Base-by-base conservation (phyloP, 2,113 vertebrate species). In the Tragelaphus scriptus region DNA sequence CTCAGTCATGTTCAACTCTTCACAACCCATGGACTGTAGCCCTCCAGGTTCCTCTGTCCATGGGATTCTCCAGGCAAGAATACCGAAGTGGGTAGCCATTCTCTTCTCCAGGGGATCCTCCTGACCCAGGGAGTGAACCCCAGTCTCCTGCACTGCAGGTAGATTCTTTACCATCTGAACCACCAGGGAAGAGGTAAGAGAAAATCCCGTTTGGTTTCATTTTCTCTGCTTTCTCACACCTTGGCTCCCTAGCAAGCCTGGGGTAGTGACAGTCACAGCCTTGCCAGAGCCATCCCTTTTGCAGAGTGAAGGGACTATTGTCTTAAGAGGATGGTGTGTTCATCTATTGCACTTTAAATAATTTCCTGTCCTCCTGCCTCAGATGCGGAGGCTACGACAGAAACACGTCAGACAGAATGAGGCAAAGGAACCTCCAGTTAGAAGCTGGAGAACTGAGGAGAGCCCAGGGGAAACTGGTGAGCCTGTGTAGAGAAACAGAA, bases 251-350 rank as follows among this genome's bases (percentile, higher is more conserved):
- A 55, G 55, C 47, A 63, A 23, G 61, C 55, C 26, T 61, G 25
- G 32, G 36, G 2, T 28, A 15, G 32, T 15, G 23, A 10, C 2
- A 16, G 26, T 19, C 63, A n/a, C n/a, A 81, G 6, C 36, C 1
- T 0, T 28, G n/a, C 55, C n/a, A 88, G 36, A 3, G 32, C 21
- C 0, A 0, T 2, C 40, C 32, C 40, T 65, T 26, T n/a, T n/a
- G 25, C 19, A 65, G 3, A 88, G 10, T 26, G 36, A 32, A 56
- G 49, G 17, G 55, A 55, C 19, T 21, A 2, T 28, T 44, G 58
- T 88, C 71, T 65, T 30, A 55, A 56, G 49, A 55, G 85, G 26
- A 47, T 32, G 36, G 26, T 13, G 2, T 32, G 56, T 40, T 13
- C 6, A 7, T 26, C 21, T 49, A 23, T 4, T 16, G 85, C 58